A percentile compares a stretch with the other conserved stretches of the same genome.
These are phyloP conservation scores for Lytechinus pictus DNA, from an alignment of 35 echinoderm and acorn worm genomes.

Conservation along the genomic window DNA sequence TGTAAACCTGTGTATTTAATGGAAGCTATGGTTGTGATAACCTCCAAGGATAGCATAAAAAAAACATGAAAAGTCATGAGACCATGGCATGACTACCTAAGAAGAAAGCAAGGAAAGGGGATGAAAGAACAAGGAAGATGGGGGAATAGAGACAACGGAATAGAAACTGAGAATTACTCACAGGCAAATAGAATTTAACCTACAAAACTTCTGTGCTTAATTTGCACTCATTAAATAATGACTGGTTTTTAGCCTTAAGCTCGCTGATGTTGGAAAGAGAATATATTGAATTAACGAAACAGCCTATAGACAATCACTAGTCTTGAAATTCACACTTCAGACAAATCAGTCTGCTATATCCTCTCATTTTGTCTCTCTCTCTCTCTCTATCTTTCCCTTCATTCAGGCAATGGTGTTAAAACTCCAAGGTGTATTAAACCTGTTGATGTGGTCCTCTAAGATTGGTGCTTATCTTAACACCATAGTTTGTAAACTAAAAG, in stretches of 20 bases:
- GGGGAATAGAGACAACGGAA: neutral
- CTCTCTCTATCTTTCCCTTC: too few relatives aligned
- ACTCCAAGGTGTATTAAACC: too few relatives aligned
- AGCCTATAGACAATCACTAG: neutral
- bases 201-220: neutral
- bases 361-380: too few relatives aligned
- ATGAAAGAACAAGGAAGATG: neutral
- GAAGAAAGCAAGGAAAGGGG: neutral
- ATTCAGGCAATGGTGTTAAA: too few relatives aligned
- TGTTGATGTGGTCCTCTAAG: too few relatives aligned
- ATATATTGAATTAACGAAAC: neutral
- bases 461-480: too few relatives aligned
- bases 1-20: too few relatives aligned
- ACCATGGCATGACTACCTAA: neutral
- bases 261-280: neutral
- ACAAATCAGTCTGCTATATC: too few relatives aligned
- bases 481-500: too few relatives aligned
- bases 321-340: neutral
- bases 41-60: neutral
- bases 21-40: too few relatives aligned
- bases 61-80: neutral
- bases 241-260: neutral
- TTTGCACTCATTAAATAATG: constrained; percentile 9
- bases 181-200: neutral
- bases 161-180: neutral